phyloP scores from a whole-genome alignment of 2,888 invertebrate genomes.

The Apeira syringaria region DNA sequence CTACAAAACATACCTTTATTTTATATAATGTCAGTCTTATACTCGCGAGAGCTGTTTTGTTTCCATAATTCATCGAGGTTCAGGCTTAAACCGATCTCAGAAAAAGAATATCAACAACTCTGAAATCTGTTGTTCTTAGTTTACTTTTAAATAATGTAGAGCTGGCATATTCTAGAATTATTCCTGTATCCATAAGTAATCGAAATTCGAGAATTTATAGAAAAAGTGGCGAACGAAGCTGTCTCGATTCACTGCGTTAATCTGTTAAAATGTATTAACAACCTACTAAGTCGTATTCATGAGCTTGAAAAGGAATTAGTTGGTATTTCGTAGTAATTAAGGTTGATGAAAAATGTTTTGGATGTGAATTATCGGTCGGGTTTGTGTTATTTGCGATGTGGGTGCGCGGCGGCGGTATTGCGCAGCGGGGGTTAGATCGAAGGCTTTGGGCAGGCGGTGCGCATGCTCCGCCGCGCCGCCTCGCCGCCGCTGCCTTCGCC shows the following conservation, averaged over 20 bases:
- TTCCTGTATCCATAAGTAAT: no score
- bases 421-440: constrained; percentile 76
- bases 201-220: no score
- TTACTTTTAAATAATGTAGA: no score
- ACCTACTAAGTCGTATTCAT: neutral
- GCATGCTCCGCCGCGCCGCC: constrained; percentile 58
- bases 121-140: no score
- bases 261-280: no score
- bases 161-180: no score
- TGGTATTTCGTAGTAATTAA: constrained; percentile 26
- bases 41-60: constrained; percentile 32
- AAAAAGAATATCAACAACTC: no score
- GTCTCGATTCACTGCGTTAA: no score
- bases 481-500: constrained; percentile 55
- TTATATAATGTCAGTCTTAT: constrained; percentile 27
- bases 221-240: no score
- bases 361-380: constrained; percentile 51
- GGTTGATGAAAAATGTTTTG: constrained; percentile 45
- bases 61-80: constrained; percentile 39
- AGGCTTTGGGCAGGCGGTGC: constrained; percentile 57
- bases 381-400: constrained; percentile 73
- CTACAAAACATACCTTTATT: constrained; percentile 18
- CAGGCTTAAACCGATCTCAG: no score
- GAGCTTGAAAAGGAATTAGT: constrained; percentile 31
- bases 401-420: constrained; percentile 60